Evolutionary conservation across 1,140 invertebrate genomes (phyloP), one percentile per base, ranked within the genome.

Genomic region (Caenorhabditis brenneri): DNA sequence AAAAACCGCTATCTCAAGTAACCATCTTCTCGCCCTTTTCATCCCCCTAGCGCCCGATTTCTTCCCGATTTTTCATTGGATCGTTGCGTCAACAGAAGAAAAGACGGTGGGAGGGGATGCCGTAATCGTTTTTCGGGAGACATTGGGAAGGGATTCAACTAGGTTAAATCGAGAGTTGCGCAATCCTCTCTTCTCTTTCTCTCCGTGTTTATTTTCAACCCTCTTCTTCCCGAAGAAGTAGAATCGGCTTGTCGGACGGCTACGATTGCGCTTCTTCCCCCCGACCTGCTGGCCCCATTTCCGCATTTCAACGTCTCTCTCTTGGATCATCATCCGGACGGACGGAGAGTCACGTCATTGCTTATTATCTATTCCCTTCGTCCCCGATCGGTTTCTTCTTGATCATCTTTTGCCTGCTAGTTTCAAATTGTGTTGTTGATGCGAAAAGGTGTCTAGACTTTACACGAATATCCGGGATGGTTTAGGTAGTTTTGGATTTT

Each of bases 81-180:
- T n/a, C n/a, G n/a, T n/a, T n/a, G n/a, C n/a, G n/a, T n/a, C n/a
- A n/a, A n/a, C n/a, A n/a, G n/a, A n/a, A n/a, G n/a, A n/a, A n/a
- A n/a, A n/a, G n/a, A n/a, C n/a, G 39, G 39, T 42, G 12, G 39
- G 39, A 42, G 5, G 5, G 53, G 31, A 65, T 65, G 58, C 58
- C 58, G 58, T 65, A 33, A 65, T 65, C 29, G 58, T 65, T 65
- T 65, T 65, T 65, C 58, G 58, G 58, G 29, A 29, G 49, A 53
- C n/a, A 53, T n/a, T 0, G 7, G 49, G 16, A 19, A 29, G 3
- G 22, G 58, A 65, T 65, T 65, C 58, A 65, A 65, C 29, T 65
- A 36, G 58, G 58, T 65, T 65, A 65, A 65, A 65, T 65, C 58
- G 58, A 65, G 58, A 65, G 58, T 65, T 65, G 58, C 58, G 58